Base-by-base conservation (phyloP, 2,113 vertebrate species). In the Daphoenositta chrysoptera region DNA sequence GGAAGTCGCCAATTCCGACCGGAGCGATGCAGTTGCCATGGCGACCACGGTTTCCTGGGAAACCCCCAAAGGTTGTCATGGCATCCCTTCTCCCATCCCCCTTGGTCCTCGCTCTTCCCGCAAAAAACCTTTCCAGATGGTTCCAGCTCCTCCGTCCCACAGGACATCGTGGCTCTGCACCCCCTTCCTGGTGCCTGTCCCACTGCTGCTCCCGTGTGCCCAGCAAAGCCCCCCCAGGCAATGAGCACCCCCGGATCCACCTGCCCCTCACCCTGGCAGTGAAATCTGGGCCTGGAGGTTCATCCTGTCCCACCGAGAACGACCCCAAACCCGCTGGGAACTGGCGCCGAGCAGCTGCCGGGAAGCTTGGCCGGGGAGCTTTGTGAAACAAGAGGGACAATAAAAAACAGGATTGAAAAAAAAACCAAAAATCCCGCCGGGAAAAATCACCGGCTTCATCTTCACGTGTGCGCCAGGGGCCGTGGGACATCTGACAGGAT, bases 1-100 rank as follows among this genome's bases (percentile, higher is more conserved):
- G 98, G 99, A 99, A 98, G 98, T 98, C 98, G 98, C 98, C 98
- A 97, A 99, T 99, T 99, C 96, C 84, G 97, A 98, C 97, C 91
- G 95, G 98, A 99, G 98, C 97, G 98, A 99, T 99, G 98, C 97
- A 99, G 99, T 99, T 99, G 97, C 99, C 98, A 99, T 99, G 98
- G 98, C 54, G 95, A 99, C 98, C 93, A 95, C n/a, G 95, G 98
- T 99, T 99, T 99, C 99, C 99, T 97, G 97, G 98, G 99, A 99
- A 99, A 99, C 99, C 98, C 98, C 98, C 96, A 97, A 98, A 98
- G 98, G 99, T 99, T 99, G 98, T 99, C 98, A 99, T 99, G 99
- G 98, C 98, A 98, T 98, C 98, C 96, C 87, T 97, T 90, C 81
- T 90, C 79, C 94, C 95, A 96, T 95, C 97, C 97, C 96, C 97